Conservation (phyloP, 2,888 invertebrate genomes). For the Amblyjoppa proteus region DNA sequence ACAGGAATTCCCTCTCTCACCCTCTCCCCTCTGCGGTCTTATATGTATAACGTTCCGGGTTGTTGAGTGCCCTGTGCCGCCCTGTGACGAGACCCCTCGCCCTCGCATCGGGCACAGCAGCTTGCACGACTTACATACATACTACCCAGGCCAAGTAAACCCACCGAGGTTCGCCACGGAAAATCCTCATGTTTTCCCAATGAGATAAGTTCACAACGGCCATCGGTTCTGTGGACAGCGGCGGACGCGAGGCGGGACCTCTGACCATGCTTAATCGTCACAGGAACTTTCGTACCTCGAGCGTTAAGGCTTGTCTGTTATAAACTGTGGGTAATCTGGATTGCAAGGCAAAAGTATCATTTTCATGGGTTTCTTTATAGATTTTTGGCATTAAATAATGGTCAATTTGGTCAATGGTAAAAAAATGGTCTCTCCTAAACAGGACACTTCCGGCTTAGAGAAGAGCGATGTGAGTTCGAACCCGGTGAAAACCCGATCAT, state of each 20-base stretch:
- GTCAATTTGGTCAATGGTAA: background rate
- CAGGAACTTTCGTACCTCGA: background rate
- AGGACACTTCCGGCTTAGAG: background rate
- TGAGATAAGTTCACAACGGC: slow-evolving; percentile 49
- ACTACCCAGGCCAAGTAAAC: slow-evolving; percentile 36
- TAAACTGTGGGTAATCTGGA: background rate
- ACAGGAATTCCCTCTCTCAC: background rate
- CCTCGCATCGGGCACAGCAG: slow-evolving; percentile 50
- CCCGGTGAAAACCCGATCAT: background rate
- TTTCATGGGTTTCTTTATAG: background rate
- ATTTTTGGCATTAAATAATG: background rate
- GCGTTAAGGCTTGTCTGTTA: background rate
- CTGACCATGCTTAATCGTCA: background rate
- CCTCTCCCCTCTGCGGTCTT: slow-evolving; percentile 42
- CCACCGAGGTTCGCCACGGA: slow-evolving; percentile 31
- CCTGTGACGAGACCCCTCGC: slow-evolving; percentile 62
- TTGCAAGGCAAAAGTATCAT: background rate
- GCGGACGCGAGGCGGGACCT: background rate
- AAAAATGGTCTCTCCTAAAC: too few species aligned
- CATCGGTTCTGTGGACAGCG: background rate
- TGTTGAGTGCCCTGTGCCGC: slow-evolving; percentile 45
- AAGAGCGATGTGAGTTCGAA: background rate
- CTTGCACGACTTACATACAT: slow-evolving; percentile 48
- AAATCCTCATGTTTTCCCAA: slow-evolving; percentile 66
- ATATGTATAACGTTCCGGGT: slow-evolving; percentile 53